phyloP scores from a whole-genome alignment of 2,113 vertebrate species.

The Mungos mungo region DNA sequence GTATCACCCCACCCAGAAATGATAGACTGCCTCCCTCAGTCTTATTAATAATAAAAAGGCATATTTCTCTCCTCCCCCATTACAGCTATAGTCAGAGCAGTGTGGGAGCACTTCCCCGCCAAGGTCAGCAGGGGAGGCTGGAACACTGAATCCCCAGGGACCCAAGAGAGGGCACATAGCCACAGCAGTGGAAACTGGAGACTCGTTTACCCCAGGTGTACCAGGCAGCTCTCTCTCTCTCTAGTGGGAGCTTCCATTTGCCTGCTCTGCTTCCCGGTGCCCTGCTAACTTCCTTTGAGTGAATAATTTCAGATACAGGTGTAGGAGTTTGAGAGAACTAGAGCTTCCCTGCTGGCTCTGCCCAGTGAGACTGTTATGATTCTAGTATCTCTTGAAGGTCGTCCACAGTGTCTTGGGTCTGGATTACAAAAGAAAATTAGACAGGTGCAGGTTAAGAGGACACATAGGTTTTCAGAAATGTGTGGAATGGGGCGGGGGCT shows the following conservation, averaged over 20 bases:
- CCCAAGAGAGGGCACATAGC: not conserved
- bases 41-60: constrained; percentile 75
- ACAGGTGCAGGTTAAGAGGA: not conserved
- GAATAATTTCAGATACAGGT: constrained; percentile 22
- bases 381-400: constrained; percentile 28
- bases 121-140: constrained; percentile 48
- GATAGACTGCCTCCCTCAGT: constrained; percentile 68
- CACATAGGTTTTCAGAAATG: not conserved
- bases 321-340: constrained; percentile 12
- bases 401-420: not conserved
- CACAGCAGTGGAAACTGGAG: not conserved
- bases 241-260: not conserved
- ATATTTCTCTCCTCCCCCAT: constrained; percentile 21
- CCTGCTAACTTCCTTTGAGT: constrained; percentile 38
- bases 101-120: not conserved
- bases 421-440: not conserved
- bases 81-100: not conserved
- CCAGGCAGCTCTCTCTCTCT: not conserved
- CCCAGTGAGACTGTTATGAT: not conserved
- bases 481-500: not conserved
- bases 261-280: not conserved
- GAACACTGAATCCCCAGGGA: constrained; percentile 33
- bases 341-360: not conserved
- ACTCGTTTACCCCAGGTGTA: not conserved
- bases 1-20: constrained; percentile 76